Conservation (phyloP, 2,888 invertebrate species). For the Poecilus cupreus region DNA sequence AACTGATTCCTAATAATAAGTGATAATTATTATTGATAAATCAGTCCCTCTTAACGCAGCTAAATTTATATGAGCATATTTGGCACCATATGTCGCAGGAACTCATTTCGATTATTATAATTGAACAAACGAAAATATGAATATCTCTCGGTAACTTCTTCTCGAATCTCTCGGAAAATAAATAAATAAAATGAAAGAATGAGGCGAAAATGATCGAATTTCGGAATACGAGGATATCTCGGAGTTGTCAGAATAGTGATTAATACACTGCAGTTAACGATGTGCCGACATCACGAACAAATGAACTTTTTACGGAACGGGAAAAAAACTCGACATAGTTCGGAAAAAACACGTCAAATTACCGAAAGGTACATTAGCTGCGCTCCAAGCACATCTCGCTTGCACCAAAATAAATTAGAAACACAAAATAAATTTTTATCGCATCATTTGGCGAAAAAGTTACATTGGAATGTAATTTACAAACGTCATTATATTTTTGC, state of each 20-base stretch:
- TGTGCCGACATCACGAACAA: slow-evolving; percentile 35
- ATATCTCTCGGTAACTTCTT: neutral
- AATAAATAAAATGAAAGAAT: neutral
- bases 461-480: slow-evolving; percentile 10
- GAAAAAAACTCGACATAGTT: slow-evolving; percentile 20
- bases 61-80: too few relatives aligned
- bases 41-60: too few relatives aligned
- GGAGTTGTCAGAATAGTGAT: slow-evolving; percentile 32
- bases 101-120: too few relatives aligned
- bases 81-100: too few relatives aligned
- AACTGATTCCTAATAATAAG: too few relatives aligned
- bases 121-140: too few relatives aligned
- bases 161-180: neutral
- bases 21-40: too few relatives aligned
- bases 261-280: slow-evolving; percentile 43
- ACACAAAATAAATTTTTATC: slow-evolving; percentile 37
- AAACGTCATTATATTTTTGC: slow-evolving; percentile 25
- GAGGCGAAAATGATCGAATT: slow-evolving; percentile 13
- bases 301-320: slow-evolving; percentile 32
- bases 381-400: slow-evolving; percentile 18
- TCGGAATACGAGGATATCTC: slow-evolving; percentile 8
- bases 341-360: slow-evolving; percentile 35
- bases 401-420: slow-evolving; percentile 26
- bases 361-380: slow-evolving; percentile 42
- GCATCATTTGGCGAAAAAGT: slow-evolving; percentile 38